These are phyloP conservation scores for Propsilocerus akamusi DNA, from an alignment of 1,140 invertebrate species.

Conservation along the genomic window DNA sequence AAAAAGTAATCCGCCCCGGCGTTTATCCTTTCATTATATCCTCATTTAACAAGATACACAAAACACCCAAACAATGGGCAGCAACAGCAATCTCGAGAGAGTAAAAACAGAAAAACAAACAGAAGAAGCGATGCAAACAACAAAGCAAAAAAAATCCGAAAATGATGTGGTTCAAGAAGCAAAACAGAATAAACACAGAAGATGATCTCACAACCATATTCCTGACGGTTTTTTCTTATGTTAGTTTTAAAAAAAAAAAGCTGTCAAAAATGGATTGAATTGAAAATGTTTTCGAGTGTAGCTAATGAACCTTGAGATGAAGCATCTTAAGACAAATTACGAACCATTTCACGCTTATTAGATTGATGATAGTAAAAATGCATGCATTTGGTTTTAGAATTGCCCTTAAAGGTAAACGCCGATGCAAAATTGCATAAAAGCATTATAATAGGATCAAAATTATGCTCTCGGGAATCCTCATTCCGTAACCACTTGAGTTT, in stretches of 20 bases:
- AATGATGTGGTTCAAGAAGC: too few relatives aligned
- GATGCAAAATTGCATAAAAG: neutral
- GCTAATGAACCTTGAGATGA: too few relatives aligned
- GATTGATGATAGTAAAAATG: neutral
- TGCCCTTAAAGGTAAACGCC: too few relatives aligned
- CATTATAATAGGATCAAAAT: too few relatives aligned
- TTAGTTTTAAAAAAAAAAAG: neutral
- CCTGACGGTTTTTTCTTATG: neutral
- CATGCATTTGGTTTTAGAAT: too few relatives aligned
- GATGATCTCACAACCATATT: neutral
- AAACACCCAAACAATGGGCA: too few relatives aligned
- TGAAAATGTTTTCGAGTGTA: too few relatives aligned
- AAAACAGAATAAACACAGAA: neutral
- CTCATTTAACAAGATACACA: too few relatives aligned
- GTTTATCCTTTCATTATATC: slow-evolving; percentile 3
- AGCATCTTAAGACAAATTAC: slow-evolving; percentile 1
- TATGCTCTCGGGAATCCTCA: too few relatives aligned
- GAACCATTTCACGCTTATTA: neutral
- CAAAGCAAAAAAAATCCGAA: neutral
- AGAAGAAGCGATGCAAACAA: neutral
- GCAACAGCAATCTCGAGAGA: too few relatives aligned
- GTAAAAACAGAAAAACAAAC: neutral
- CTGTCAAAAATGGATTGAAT: slow-evolving; percentile 2
- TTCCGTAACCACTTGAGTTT: too few relatives aligned
- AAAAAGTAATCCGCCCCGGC: neutral